Conservation (phyloP, 2,113 vertebrate species). For the Serilophus lunatus region DNA sequence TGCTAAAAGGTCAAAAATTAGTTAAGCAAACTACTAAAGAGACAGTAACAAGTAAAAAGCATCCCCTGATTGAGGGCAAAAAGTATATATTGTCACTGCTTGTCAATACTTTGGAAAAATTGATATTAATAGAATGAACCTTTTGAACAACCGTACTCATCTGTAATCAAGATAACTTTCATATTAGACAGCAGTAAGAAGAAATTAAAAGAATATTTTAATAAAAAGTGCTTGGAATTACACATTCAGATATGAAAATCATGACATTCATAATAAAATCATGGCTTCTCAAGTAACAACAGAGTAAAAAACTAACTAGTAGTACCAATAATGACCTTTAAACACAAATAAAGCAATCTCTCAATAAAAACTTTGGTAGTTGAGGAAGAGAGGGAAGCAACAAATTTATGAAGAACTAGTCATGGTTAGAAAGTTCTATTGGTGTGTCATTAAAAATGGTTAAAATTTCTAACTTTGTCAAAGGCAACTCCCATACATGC, state of each 20-base stretch:
- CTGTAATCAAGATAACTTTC: constrained; percentile 86
- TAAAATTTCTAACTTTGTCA: neutral
- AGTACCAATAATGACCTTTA: neutral
- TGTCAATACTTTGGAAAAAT: constrained; percentile 45
- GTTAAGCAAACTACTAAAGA: neutral
- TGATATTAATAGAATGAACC: constrained; percentile 72
- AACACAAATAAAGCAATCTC: neutral
- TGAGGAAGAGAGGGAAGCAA: neutral
- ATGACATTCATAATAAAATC: neutral
- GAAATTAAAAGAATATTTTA: constrained; percentile 69
- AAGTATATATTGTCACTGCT: constrained; percentile 76
- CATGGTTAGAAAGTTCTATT: neutral
- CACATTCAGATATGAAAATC: neutral
- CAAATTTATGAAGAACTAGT: neutral
- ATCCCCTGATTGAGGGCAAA: constrained; percentile 54
- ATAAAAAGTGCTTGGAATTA: neutral
- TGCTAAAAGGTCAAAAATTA: neutral
- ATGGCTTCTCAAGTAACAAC: neutral
- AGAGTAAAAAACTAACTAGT: neutral
- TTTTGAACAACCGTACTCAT: constrained; percentile 82
- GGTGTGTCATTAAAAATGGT: neutral
- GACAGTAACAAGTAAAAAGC: neutral
- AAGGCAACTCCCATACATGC: neutral
- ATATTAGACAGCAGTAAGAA: constrained; percentile 77
- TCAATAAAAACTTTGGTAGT: neutral